A percentile compares a stretch with the other conserved stretches of the same genome.
These are phyloP conservation scores for Apeltes quadracus DNA, from an alignment of 2,113 vertebrate genomes.

Conservation along the genomic window DNA sequence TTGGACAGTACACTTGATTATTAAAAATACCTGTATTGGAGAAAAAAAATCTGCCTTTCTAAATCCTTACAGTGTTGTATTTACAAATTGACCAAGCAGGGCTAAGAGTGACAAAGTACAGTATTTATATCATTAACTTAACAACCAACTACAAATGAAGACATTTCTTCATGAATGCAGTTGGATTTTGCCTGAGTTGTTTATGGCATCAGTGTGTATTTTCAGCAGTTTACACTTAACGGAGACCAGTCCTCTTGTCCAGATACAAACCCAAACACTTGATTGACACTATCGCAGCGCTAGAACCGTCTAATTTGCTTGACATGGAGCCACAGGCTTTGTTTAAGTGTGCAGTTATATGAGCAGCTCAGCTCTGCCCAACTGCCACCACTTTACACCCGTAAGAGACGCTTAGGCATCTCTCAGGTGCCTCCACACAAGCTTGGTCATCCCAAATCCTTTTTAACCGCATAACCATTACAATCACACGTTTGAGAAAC, in stretches of 20 bases:
- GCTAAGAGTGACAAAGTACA: neutral
- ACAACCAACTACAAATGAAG: neutral
- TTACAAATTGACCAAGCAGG: neutral
- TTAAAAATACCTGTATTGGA: neutral
- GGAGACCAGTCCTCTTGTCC: constrained; percentile 44
- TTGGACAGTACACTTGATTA: constrained; percentile 1
- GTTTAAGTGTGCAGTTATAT: constrained; percentile 63
- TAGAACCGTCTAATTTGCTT: constrained; percentile 77
- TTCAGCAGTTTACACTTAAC: neutral
- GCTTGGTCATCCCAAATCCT: constrained; percentile 6
- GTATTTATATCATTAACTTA: neutral
- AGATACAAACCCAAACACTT: constrained; percentile 60
- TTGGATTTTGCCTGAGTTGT: constrained; percentile 4
- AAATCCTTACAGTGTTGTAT: neutral
- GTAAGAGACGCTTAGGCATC: constrained; percentile 74
- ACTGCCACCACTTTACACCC: constrained; percentile 75
- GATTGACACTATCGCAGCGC: constrained; percentile 64
- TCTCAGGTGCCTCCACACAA: constrained; percentile 70
- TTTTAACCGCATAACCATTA: constrained; percentile 25
- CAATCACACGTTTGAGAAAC: constrained; percentile 19
- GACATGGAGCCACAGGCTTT: constrained; percentile 63
- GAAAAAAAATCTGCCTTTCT: neutral
- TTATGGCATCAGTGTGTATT: constrained; percentile 3
- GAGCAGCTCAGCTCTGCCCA: constrained; percentile 52
- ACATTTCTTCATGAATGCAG: neutral